A percentile compares a stretch with the other conserved stretches of the same genome.
Conservation (phyloP, 2,113 vertebrate genomes). For the Tiliqua scincoides region DNA sequence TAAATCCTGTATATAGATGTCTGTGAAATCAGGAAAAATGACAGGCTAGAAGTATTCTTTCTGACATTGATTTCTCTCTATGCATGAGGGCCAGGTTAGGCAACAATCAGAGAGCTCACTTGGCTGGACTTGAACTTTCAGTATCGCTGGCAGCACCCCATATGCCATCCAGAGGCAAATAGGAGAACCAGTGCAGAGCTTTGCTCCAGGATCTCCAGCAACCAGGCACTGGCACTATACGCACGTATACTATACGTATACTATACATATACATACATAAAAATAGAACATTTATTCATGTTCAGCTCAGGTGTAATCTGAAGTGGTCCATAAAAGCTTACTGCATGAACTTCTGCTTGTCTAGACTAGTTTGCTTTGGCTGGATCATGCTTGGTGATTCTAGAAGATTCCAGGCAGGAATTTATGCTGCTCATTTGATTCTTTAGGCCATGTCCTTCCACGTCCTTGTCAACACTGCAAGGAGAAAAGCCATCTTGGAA, state of each 20-base stretch:
- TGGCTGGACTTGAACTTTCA: too few species aligned
- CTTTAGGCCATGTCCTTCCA: slow-evolving; percentile 72
- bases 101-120: too few species aligned
- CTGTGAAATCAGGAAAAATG: too few species aligned
- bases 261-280: background rate
- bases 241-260: too few species aligned
- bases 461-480: slow-evolving; percentile 81
- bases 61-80: background rate
- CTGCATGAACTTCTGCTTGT: background rate
- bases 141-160: too few species aligned
- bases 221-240: too few species aligned
- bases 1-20: background rate
- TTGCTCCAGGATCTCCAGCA: background rate
- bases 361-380: background rate
- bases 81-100: too few species aligned
- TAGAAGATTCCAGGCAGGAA: slow-evolving; percentile 67
- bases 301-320: background rate
- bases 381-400: slow-evolving; percentile 50
- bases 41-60: too few species aligned
- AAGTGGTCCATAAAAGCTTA: background rate
- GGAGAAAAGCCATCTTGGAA: slow-evolving; percentile 78
- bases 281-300: background rate
- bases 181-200: too few species aligned
- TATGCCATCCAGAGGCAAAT: too few species aligned
- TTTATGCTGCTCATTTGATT: slow-evolving; percentile 75